Conservation (phyloP, 2,797 vertebrate species). For the Phrynocephalus forsythii region DNA sequence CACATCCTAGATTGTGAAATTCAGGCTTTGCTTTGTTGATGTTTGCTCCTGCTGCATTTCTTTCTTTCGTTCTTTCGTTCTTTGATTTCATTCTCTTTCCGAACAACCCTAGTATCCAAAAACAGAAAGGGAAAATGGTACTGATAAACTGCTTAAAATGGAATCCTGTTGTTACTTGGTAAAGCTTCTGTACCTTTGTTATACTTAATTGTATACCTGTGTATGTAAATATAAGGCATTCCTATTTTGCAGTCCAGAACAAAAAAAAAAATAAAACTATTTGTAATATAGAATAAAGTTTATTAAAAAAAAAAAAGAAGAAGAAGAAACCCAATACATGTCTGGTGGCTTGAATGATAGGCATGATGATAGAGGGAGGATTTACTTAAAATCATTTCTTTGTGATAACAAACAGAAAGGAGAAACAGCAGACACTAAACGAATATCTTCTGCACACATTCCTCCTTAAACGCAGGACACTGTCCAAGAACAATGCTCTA, state of each 20-base stretch:
- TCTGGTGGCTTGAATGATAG: neutral
- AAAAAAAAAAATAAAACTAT: constrained; percentile 84
- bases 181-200: constrained; percentile 99
- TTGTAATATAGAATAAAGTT: constrained; percentile 99
- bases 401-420: neutral
- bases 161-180: constrained; percentile 88
- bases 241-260: constrained; percentile 99
- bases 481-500: too few species aligned
- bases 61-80: constrained; percentile 62
- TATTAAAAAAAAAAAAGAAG: constrained; percentile 92
- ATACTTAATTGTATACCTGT: constrained; percentile 99
- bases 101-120: constrained; percentile 78
- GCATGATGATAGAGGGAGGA: neutral
- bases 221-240: constrained; percentile 99
- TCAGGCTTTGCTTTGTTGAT: constrained; percentile 81
- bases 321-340: neutral
- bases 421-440: too few species aligned
- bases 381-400: neutral
- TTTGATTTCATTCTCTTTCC: constrained; percentile 66
- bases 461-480: neutral
- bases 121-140: constrained; percentile 77
- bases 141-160: constrained; percentile 91
- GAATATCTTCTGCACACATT: neutral
- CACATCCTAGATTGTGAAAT: constrained; percentile 81
- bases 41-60: constrained; percentile 70